Percentiles rank a stretch among this genome's conserved stretches.
Conservation (phyloP, 2,888 invertebrate genomes). For the Tipula vernalis region DNA sequence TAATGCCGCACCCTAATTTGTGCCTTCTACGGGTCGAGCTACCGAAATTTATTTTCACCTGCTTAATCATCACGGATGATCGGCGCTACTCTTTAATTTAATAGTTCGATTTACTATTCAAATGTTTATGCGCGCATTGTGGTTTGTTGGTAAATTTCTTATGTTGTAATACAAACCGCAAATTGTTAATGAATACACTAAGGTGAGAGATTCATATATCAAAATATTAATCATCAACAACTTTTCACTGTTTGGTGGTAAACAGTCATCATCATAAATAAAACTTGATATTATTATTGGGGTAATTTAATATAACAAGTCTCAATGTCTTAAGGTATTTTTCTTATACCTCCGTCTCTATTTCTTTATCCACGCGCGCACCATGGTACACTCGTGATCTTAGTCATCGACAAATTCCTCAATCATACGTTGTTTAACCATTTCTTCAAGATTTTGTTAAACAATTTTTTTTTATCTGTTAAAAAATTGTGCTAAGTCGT, state of each 20-base stretch:
- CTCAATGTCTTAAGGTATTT: neutral
- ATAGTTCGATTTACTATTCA: neutral
- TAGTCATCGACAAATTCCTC: neutral
- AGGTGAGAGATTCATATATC: neutral
- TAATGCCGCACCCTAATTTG: neutral
- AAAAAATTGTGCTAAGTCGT: neutral
- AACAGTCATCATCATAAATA: neutral
- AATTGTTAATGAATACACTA: neutral
- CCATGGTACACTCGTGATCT: neutral
- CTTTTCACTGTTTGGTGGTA: neutral
- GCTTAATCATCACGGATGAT: neutral
- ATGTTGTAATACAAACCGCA: neutral
- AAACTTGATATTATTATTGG: neutral
- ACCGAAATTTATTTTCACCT: neutral
- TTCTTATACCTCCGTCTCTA: neutral
- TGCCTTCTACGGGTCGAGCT: neutral
- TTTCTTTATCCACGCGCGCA: neutral
- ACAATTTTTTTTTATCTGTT: neutral
- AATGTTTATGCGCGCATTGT: neutral
- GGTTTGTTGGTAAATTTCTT: neutral
- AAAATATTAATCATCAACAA: neutral
- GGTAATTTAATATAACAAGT: neutral
- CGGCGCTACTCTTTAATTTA: neutral
- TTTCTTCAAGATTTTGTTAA: neutral
- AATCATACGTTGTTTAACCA: neutral